Base-by-base conservation (phyloP, 2,797 vertebrate species). In the Halcyon badia region DNA sequence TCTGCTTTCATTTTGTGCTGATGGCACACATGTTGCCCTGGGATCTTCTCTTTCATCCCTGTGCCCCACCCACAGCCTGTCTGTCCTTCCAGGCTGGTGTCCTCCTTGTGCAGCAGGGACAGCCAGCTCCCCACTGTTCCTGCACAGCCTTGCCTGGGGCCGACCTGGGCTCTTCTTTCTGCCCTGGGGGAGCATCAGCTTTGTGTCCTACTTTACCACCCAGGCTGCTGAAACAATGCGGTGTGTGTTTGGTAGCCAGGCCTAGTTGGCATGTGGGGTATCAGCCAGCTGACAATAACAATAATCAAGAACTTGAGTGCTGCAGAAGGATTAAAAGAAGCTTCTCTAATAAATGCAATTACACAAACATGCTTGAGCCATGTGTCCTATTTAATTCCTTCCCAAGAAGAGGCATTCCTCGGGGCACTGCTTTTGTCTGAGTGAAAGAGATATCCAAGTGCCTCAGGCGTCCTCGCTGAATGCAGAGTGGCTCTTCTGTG, bases 311-410 rank as follows among this genome's bases (percentile, higher is more conserved):
- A 88, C 68, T 64, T 6, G 69, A 75, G 73, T 26, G 54, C 79
- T 87, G 87, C 89, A 84, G 83, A 64, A 79, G 86, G 93, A 68
- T 79, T 70, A 41, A 52, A 87, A 86, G 85, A 14, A 93, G 87
- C 87, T 93, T 58, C 96, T 96, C 85, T 84, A 86, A 91, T 64
- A 90, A 90, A 88, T 90, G 66, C 85, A 91, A 66, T 95, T 82
- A 83, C 31, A 73, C 77, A 86, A 81, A 92, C 76, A n/a, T 51
- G 54, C 82, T 80, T 6, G 46, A 90, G 94, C 91, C 72, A 0
- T 94, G 87, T 83, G 89, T 86, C 85, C 95, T 70, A 2, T 88
- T 95, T 91, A 88, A 97, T 84, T 93, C 83, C 66, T 90, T 20
- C 94, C 91, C 73, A 33, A 35, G 82, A 65, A 83, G 77, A 82